Conservation (phyloP, 2,888 invertebrate species). For the Rhagonycha fulva region DNA sequence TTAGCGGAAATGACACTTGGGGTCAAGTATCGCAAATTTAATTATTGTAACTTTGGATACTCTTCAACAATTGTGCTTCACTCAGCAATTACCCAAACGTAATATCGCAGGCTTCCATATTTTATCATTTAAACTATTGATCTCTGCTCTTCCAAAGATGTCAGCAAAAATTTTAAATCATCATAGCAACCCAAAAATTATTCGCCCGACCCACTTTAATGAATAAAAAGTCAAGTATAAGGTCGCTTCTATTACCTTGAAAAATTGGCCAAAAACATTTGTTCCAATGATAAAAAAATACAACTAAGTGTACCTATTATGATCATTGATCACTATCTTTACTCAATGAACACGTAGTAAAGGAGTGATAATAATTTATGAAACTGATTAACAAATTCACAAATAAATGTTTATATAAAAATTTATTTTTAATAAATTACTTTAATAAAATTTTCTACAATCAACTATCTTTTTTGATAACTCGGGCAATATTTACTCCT, state of each 20-base stretch:
- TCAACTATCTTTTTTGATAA: neutral
- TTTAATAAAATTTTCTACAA: neutral
- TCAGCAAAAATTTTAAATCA: neutral
- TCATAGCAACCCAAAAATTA: neutral
- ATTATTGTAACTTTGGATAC: too few species aligned
- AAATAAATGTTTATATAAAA: neutral
- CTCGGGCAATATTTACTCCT: neutral
- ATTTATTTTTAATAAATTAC: too few species aligned
- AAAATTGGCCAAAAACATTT: neutral
- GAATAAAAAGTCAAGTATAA: neutral
- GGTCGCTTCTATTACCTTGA: neutral
- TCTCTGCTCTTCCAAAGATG: too few species aligned
- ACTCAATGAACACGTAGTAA: neutral
- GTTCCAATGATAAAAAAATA: neutral
- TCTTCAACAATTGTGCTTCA: too few species aligned
- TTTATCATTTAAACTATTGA: too few species aligned
- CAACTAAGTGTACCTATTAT: neutral
- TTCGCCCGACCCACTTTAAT: neutral
- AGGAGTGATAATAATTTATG: neutral
- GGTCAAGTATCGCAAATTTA: too few species aligned
- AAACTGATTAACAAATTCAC: neutral
- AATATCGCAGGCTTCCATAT: too few species aligned
- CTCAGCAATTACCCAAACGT: too few species aligned
- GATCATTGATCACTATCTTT: neutral
- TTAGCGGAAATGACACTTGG: too few species aligned